Base-by-base conservation (phyloP, 1,140 invertebrate species). In the Phymorhynchus buccinoides region DNA sequence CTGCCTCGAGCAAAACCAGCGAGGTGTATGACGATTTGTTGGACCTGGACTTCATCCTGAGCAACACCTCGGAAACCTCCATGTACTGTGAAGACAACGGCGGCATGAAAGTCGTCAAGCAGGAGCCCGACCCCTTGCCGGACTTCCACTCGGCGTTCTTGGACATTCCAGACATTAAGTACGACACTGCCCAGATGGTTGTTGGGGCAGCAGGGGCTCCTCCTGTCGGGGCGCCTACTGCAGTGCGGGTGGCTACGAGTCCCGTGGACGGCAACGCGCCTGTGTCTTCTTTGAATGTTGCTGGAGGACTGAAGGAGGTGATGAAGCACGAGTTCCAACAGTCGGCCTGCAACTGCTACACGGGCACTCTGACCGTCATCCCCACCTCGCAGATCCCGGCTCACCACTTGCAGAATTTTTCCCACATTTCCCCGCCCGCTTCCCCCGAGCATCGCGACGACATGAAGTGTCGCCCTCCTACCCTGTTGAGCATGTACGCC, bases 361-460 rank as follows among this genome's bases (percentile, higher is more conserved):
- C 84, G 75, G 89, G 86, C 27, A 90, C 84, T 35, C 86, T 88
- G 85, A 91, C 88, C 79, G 88, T 89, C 80, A 88, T 90, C 73
- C 86, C 90, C 39, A 82, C 86, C 2, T 86, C 68, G 44, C 86
- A 88, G 78, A 62, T 88, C 27, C 84, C 86, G 14, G 48, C 86
- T 0, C 84, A 37, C 71, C 85, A 87, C 30, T 85, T 79, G 44
- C 89, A 90, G 39, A 90, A 88, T 85, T 89, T 86, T 85, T 89
- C 88, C 85, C 94, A 94, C 87, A 93, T 95, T 85, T 94, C 94
- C 4, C 94, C 94, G 16, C 94, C 94, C 7, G 94, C 94, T 30
- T 94, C 94, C 75, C 94, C 94, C 27, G 94, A 94, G 82, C 92
- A 91, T 35, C 87, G 86, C 80, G 84, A 88, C 42, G 86, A 88